phyloP scores from a whole-genome alignment of 1,140 invertebrate genomes.

The Ceratina australensis region DNA sequence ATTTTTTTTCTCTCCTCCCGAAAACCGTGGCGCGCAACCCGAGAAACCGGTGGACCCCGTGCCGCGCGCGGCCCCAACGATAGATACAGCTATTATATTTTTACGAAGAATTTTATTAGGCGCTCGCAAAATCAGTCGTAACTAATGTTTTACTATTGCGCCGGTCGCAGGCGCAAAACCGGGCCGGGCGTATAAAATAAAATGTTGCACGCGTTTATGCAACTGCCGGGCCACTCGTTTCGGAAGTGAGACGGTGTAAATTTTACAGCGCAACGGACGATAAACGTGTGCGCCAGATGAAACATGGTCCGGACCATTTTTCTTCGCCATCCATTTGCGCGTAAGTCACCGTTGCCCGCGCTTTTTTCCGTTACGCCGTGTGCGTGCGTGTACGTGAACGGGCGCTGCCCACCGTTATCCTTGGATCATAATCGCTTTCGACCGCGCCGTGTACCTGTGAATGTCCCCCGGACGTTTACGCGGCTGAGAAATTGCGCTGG shows the following conservation, averaged over 20 bases:
- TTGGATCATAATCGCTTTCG: slow-evolving; percentile 57
- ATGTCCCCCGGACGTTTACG: slow-evolving; percentile 14
- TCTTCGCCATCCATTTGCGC: slow-evolving; percentile 64
- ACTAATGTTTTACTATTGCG: slow-evolving; percentile 70
- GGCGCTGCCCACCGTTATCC: slow-evolving; percentile 45
- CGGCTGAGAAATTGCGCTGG: slow-evolving; percentile 1
- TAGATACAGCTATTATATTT: slow-evolving; percentile 58
- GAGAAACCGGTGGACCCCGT: too few relatives aligned
- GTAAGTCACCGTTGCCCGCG: slow-evolving; percentile 54
- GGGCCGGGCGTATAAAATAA: slow-evolving; percentile 58
- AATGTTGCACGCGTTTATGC: slow-evolving; percentile 68
- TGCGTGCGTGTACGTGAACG: background rate
- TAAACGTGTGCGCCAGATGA: slow-evolving; percentile 66
- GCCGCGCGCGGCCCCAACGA: too few relatives aligned
- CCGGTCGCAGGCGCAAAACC: slow-evolving; percentile 13
- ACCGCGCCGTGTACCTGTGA: slow-evolving; percentile 26
- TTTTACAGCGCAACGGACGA: slow-evolving; percentile 65
- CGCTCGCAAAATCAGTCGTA: slow-evolving; percentile 67
- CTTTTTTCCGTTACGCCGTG: background rate
- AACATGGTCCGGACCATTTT: slow-evolving; percentile 65
- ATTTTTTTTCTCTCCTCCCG: too few relatives aligned
- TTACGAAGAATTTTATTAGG: slow-evolving; percentile 69
- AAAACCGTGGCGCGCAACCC: background rate
- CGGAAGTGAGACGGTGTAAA: slow-evolving; percentile 71
- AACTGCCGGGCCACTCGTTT: slow-evolving; percentile 61